A percentile compares a stretch with the other conserved stretches of the same genome.
phyloP scores from a whole-genome alignment of 2,797 vertebrate genomes.

The Toxotes lorentzi region DNA sequence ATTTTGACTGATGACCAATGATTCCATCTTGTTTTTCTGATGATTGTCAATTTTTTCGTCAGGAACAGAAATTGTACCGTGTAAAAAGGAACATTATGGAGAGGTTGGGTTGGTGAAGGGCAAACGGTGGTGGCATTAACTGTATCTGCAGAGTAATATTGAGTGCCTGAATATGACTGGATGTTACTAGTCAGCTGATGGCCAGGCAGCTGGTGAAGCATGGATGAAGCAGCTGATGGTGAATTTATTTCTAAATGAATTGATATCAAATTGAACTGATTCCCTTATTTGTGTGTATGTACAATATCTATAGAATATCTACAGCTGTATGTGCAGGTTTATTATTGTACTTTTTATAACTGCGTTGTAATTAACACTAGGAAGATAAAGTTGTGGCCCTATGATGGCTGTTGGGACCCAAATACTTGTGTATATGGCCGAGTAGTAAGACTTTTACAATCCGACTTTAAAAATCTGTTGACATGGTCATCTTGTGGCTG shows the following conservation, averaged over 20 bases:
- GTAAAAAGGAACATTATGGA: not conserved
- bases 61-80: not conserved
- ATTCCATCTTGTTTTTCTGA: slow-evolving; percentile 15
- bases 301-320: not conserved
- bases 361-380: not conserved
- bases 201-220: slow-evolving; percentile 1
- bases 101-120: not conserved
- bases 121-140: not conserved
- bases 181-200: not conserved
- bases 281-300: not conserved
- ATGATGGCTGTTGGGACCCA: not conserved
- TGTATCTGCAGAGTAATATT: not conserved
- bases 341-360: not conserved
- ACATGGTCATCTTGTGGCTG: slow-evolving; percentile 31
- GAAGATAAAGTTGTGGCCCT: not conserved
- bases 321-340: not conserved
- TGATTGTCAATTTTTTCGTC: not conserved
- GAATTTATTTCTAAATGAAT: not conserved
- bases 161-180: slow-evolving; percentile 10
- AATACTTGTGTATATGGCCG: not conserved
- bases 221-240: slow-evolving; percentile 1
- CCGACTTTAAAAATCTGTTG: slow-evolving; percentile 20
- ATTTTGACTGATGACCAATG: slow-evolving; percentile 7
- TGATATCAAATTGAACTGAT: not conserved
- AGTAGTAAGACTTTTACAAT: slow-evolving; percentile 11